Evolutionary conservation across 2,113 vertebrate genomes (phyloP), one percentile per base, ranked within the genome.

Genomic region (Anarhynchus alexandrinus): DNA sequence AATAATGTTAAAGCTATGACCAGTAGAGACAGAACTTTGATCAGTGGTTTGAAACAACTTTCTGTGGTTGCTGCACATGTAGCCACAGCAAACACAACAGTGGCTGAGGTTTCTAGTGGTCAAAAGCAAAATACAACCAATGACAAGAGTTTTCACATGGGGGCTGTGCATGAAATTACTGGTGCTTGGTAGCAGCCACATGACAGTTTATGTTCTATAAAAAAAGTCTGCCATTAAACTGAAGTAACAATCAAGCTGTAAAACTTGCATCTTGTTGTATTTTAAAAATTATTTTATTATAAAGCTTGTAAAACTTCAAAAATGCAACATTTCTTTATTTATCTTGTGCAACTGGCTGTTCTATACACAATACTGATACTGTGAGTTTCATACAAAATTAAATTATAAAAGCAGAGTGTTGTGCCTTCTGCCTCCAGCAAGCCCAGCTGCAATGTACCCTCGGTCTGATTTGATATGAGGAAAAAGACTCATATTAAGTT

Each of bases 41-140:
- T 62, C 78, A 65, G 73, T 32, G 82, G 84, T 77, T 96, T 87
- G 34, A 91, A 96, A 82, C 70, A 88, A 36, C 82, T 94, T 91
- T 72, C 71, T 90, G 87, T 69, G 91, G 95, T 93, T 85, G 70
- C 29, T 91, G 66, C 93, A 90, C 51, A 8, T 77, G 82, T 62
- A 96, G 87, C 87, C 94, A 96, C 90, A 96, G 82, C 58, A 77
- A 95, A 87, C 82, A 89, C 25, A 90, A 94, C 73, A 96, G 57
- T 8, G 49, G 66, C 66, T 91, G 91, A 69, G 78, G 81, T 69
- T 93, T 90, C 70, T 64, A 78, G 84, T 87, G 90, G 87, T 88
- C 82, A 95, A 72, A 94, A 91, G 40, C 59, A 94, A 93, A 94
- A 94, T 34, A 87, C 52, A 94, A 15, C 43, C 65, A 84, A 15